Base-by-base conservation (phyloP, 2,797 vertebrate species). In the Siniperca obscura region DNA sequence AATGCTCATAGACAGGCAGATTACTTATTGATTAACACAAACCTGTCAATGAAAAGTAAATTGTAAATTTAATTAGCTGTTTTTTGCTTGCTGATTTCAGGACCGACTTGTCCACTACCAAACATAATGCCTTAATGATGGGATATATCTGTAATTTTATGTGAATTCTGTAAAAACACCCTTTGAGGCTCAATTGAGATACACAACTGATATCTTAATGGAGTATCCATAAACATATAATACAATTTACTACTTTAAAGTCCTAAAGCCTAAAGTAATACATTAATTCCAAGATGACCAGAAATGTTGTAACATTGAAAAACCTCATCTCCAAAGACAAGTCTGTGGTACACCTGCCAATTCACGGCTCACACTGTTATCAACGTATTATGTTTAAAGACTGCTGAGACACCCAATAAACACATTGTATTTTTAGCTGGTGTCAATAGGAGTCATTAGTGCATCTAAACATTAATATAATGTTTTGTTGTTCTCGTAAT, bases 361-460 rank as follows among this genome's bases (percentile, higher is more conserved):
- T 53, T 68, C 40, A 56, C n/a, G 8, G 6, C 16, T 55, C 16
- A 36, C 3, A 38, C 34, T 42, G 10, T 53, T 21, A 30, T 50
- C 59, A 13, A 16, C 60, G 50, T 55, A 70, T 65, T 69, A 70
- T 34, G 21, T 72, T 70, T 50, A 30, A 70, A 40, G 56, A 61
- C 38, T 19, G n/a, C 21, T 64, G 21, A n/a, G n/a, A 69, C 62
- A 70, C n/a, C 27, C 56, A 78, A 82, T 87, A 86, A 87, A 91
- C 70, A 57, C 69, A 16, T 1, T 62, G 25, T 76, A 83, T 83
- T 85, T 86, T 86, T 76, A 82, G 76, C 10, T 17, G 36, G 62
- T 76, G 84, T 83, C 72, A 86, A 74, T 21, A 83, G 61, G 60
- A 77, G 68, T 66, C 67, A 70, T 74, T 68, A 67, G 50, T 62